Conservation (phyloP, 2,888 invertebrate genomes). For the Minunthozetes semirufus region DNA sequence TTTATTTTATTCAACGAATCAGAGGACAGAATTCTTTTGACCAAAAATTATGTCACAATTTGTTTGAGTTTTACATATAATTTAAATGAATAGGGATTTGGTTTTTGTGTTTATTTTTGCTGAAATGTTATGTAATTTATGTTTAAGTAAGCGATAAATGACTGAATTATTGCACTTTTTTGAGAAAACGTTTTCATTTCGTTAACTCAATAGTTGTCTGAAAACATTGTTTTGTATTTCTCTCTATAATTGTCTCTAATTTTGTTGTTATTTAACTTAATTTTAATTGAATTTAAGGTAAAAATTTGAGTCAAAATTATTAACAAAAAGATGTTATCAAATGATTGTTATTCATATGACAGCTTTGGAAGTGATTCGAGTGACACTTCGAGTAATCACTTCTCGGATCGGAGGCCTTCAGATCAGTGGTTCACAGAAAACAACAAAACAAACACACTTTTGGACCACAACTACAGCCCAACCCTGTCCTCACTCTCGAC, state of each 20-base stretch:
- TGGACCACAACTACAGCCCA: background rate
- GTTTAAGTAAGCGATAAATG: background rate
- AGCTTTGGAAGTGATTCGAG: background rate
- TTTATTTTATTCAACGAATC: background rate
- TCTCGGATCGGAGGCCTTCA: background rate
- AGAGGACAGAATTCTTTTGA: background rate
- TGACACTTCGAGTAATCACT: background rate
- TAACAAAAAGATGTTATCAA: background rate
- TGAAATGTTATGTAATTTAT: background rate
- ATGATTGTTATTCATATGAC: background rate
- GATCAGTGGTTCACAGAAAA: background rate
- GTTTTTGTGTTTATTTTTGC: background rate
- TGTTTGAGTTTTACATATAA: no score
- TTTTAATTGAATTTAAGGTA: background rate
- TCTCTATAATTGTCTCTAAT: background rate
- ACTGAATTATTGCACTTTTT: background rate
- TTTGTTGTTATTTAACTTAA: background rate
- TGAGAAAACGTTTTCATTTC: conserved; percentile 11
- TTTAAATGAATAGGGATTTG: no score
- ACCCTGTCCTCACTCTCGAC: background rate
- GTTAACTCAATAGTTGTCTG: background rate
- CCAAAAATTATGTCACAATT: background rate
- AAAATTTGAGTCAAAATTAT: background rate
- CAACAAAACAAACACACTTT: background rate
- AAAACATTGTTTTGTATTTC: background rate